Conservation (phyloP, 1,140 invertebrate species). For the Eumeta japonica region DNA sequence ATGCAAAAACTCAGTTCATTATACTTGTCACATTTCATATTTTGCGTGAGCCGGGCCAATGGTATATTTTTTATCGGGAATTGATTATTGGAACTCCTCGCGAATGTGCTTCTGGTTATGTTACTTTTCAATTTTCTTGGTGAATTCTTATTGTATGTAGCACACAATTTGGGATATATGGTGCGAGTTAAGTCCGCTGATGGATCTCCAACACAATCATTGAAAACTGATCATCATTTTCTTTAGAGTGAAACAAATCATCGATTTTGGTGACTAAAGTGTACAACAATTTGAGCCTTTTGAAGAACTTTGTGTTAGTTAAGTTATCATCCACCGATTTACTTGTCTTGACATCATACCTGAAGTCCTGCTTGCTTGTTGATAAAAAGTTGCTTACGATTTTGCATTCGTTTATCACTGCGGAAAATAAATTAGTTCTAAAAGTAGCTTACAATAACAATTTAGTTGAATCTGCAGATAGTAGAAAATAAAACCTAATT, state of each 20-base stretch:
- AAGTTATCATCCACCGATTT: too few species aligned
- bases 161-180: conserved; percentile 19
- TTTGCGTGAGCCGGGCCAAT: conserved; percentile 27
- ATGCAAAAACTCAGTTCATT: conserved; percentile 39
- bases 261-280: conserved; percentile 38
- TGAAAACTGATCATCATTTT: conserved; percentile 30
- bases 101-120: conserved; percentile 34
- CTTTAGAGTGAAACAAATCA: conserved; percentile 26
- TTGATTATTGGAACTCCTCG: conserved; percentile 24
- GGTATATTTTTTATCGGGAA: conserved; percentile 29
- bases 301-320: too few species aligned
- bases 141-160: conserved; percentile 27
- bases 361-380: conserved; percentile 19
- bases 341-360: conserved; percentile 23
- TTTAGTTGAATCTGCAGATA: too few species aligned
- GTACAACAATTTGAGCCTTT: conserved; percentile 45
- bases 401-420: conserved; percentile 48
- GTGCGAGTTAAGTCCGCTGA: conserved; percentile 24
- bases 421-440: conserved; percentile 24
- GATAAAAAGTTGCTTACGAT: conserved; percentile 35
- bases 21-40: conserved; percentile 22
- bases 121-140: conserved; percentile 20
- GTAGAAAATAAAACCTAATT: too few species aligned
- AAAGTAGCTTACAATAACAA: too few species aligned
- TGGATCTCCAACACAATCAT: conserved; percentile 18